phyloP scores from a whole-genome alignment of 2,113 vertebrate species.

The Phodopus roborovskii region DNA sequence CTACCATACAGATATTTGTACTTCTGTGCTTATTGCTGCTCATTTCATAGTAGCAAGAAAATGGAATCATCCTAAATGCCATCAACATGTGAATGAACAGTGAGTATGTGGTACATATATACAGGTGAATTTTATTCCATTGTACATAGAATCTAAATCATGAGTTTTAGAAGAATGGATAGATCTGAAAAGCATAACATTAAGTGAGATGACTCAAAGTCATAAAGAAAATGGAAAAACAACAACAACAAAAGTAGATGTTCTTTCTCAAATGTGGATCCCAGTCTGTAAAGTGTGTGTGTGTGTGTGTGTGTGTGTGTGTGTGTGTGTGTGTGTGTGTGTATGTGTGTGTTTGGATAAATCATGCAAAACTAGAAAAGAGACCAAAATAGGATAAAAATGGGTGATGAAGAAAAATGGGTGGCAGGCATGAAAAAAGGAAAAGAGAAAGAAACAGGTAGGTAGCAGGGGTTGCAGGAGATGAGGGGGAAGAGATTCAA shows the following conservation, averaged over 20 bases:
- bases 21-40: neutral
- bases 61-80: neutral
- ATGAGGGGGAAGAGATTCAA: neutral
- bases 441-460: neutral
- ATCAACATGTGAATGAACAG: neutral
- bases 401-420: neutral
- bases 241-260: neutral
- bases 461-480: neutral
- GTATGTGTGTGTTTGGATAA: neutral
- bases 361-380: neutral
- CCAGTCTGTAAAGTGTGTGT: neutral
- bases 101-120: neutral
- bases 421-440: neutral
- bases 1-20: neutral
- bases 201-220: neutral
- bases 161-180: neutral
- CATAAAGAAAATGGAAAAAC: neutral
- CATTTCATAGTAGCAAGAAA: neutral
- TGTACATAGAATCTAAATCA: neutral
- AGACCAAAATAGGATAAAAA: neutral
- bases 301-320: too few relatives aligned
- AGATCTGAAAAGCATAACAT: neutral
- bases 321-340: neutral
- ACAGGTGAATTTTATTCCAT: neutral
- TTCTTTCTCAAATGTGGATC: neutral